Evolutionary conservation across 2,888 invertebrate genomes (phyloP).

Genomic region (Brenthis ino): DNA sequence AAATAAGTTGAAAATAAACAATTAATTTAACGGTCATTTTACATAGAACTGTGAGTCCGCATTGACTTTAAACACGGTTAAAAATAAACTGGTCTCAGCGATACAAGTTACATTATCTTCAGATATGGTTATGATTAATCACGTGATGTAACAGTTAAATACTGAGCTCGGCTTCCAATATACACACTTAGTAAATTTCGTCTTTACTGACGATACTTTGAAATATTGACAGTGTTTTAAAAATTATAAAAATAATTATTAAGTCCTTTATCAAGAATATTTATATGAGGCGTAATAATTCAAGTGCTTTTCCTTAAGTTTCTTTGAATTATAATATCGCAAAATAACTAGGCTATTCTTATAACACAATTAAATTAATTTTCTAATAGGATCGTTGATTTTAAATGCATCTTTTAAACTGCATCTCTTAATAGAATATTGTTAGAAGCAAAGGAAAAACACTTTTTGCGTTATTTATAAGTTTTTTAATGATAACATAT

Average conservation of each 20-base stretch:
- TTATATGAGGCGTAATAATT: too few species aligned
- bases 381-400: too few species aligned
- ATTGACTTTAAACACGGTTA: slow-evolving; percentile 12
- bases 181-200: neutral
- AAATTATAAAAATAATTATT: too few species aligned
- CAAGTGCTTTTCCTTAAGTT: too few species aligned
- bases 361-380: too few species aligned
- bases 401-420: too few species aligned
- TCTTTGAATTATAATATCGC: too few species aligned
- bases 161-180: slow-evolving; percentile 30
- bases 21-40: slow-evolving; percentile 15
- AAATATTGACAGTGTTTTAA: too few species aligned
- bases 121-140: slow-evolving; percentile 44
- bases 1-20: slow-evolving; percentile 24
- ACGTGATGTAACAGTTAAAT: slow-evolving; percentile 43
- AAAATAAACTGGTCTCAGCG: slow-evolving; percentile 38
- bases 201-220: too few species aligned
- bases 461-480: neutral
- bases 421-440: too few species aligned
- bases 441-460: neutral
- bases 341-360: too few species aligned
- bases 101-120: slow-evolving; percentile 35
- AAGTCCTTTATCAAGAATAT: too few species aligned
- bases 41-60: neutral
- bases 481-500: neutral